Percentiles rank a stretch among this genome's conserved stretches.
These are phyloP conservation scores for Galleria mellonella DNA, from an alignment of 1,140 invertebrate species.

Conservation along the genomic window DNA sequence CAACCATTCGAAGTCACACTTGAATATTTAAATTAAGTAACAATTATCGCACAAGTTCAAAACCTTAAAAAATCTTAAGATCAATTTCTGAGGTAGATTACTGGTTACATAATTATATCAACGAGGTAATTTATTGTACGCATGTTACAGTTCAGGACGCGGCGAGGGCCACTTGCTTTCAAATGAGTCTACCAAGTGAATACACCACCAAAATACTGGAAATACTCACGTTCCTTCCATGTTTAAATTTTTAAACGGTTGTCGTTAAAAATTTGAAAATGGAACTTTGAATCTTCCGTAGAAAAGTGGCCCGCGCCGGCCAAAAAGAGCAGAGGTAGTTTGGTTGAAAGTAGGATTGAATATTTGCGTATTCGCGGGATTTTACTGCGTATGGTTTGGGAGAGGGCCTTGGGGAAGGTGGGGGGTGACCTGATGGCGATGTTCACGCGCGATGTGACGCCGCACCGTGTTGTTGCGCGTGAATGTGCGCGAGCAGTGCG, in stretches of 20 bases:
- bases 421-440: constrained; percentile 84
- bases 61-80: constrained; percentile 67
- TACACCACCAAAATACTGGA: neutral
- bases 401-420: constrained; percentile 76
- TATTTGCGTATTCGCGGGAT: constrained; percentile 1
- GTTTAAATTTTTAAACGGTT: constrained; percentile 10
- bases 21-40: constrained; percentile 66
- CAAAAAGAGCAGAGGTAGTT: constrained; percentile 57
- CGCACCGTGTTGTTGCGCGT: constrained; percentile 93
- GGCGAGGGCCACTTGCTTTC: constrained; percentile 19
- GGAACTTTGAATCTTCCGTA: neutral
- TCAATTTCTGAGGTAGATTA: constrained; percentile 70
- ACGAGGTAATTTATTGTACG: constrained; percentile 66
- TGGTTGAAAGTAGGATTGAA: constrained; percentile 32
- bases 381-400: constrained; percentile 77
- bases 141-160: constrained; percentile 36
- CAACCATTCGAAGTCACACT: constrained; percentile 58
- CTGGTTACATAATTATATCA: constrained; percentile 64
- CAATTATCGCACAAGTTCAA: constrained; percentile 62
- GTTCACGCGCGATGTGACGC: constrained; percentile 90
- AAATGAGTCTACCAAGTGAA: neutral
- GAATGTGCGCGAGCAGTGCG: constrained; percentile 91
- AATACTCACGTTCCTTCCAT: constrained; percentile 6
- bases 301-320: constrained; percentile 26
- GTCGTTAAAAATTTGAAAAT: neutral